A percentile compares a stretch with the other conserved stretches of the same genome.
phyloP scores from a whole-genome alignment of 1,140 invertebrate genomes.

The Bombus ignitus region DNA sequence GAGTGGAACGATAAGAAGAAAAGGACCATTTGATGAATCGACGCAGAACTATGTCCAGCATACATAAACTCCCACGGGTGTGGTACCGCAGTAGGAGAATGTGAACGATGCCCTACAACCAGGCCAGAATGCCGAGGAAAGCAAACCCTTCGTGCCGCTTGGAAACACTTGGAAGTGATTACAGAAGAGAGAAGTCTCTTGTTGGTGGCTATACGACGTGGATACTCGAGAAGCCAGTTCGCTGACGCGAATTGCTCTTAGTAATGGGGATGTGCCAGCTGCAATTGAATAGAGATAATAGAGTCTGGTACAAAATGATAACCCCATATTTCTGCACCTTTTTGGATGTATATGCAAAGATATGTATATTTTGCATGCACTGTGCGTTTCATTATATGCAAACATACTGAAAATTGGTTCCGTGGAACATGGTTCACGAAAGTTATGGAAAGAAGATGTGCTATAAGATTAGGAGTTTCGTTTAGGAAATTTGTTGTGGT shows the following conservation, averaged over 20 bases:
- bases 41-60: slow-evolving; percentile 65
- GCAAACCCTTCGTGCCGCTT: slow-evolving; percentile 10
- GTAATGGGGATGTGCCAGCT: neutral
- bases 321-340: no score
- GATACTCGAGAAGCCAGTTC: neutral
- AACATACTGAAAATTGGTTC: no score
- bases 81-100: slow-evolving; percentile 29
- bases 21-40: slow-evolving; percentile 69
- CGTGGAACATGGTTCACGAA: no score
- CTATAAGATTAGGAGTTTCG: no score
- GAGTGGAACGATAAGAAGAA: slow-evolving; percentile 39
- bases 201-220: neutral
- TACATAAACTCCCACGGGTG: slow-evolving; percentile 62
- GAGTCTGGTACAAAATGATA: no score
- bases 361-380: no score
- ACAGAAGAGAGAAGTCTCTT: slow-evolving; percentile 17
- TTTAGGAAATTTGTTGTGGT: no score
- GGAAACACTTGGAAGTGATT: slow-evolving; percentile 48
- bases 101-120: slow-evolving; percentile 56
- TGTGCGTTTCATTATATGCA: no score
- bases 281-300: neutral
- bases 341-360: no score
- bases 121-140: slow-evolving; percentile 46
- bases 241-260: neutral
- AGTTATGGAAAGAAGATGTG: no score